Evolutionary conservation across 2,113 vertebrate genomes (phyloP).

Genomic region (Eubucco bourcierii): DNA sequence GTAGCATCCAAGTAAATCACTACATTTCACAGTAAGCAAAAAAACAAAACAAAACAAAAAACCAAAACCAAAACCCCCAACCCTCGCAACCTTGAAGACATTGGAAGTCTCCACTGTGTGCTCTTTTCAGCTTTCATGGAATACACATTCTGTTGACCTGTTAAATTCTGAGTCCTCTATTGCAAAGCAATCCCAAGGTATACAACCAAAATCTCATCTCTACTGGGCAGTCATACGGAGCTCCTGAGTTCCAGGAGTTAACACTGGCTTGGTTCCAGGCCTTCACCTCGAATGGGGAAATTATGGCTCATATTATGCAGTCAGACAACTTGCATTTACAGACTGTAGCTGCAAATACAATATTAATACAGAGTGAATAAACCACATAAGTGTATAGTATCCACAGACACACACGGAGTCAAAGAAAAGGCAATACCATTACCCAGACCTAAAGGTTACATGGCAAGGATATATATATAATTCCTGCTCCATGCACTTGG

Average conservation of each 20-base stretch:
- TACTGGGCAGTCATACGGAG: fast-evolving
- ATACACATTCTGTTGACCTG: neutral
- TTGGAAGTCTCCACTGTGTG: fast-evolving
- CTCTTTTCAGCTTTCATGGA: neutral
- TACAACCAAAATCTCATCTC: neutral
- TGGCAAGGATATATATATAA: fast-evolving
- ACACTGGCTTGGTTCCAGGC: neutral
- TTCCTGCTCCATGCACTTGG: neutral
- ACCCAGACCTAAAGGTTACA: neutral
- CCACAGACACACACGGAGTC: neutral
- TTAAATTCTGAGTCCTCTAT: neutral
- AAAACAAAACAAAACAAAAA: neutral
- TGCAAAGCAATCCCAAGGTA: neutral
- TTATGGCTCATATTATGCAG: neutral
- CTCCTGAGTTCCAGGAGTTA: neutral
- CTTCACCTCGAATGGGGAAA: neutral
- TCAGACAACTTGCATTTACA: neutral
- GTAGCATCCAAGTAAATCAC: neutral
- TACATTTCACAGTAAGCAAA: neutral
- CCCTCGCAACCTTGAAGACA: neutral
- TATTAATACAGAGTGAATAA: neutral
- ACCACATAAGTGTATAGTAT: neutral
- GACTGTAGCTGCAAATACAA: neutral
- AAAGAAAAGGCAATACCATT: neutral
- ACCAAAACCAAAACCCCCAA: too few relatives aligned